phyloP scores from a whole-genome alignment of 2,797 vertebrate genomes.

The Novumbra hubbsi region DNA sequence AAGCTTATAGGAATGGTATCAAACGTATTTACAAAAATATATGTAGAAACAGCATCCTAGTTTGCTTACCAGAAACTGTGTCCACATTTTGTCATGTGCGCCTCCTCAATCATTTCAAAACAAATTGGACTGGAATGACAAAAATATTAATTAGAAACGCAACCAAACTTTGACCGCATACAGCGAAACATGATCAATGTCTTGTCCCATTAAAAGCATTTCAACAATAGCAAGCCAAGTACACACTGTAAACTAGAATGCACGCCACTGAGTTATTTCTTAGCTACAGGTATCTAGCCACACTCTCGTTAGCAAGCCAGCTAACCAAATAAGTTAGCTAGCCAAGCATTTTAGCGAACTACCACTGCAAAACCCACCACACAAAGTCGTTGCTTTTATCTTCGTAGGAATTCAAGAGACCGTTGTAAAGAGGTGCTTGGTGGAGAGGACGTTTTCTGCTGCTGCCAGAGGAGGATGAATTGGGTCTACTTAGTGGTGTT shows the following conservation, averaged over 20 bases:
- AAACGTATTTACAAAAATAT: not conserved
- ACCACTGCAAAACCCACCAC: conserved; percentile 76
- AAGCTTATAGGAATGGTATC: not conserved
- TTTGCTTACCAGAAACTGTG: conserved; percentile 96
- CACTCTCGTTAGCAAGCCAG: not conserved
- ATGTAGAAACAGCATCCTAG: not conserved
- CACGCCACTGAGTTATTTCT: not conserved
- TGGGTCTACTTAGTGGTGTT: conserved; percentile 63
- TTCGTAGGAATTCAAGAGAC: conserved; percentile 94
- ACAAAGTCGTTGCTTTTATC: conserved; percentile 99
- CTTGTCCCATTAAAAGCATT: not conserved
- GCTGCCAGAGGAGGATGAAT: conserved; percentile 57
- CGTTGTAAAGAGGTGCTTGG: conserved; percentile 87
- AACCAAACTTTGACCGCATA: not conserved
- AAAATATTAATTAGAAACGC: not conserved
- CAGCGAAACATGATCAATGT: not conserved
- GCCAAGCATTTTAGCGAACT: too few relatives aligned
- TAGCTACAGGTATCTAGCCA: not conserved
- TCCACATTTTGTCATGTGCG: conserved; percentile 98
- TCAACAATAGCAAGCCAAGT: not conserved
- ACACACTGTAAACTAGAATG: not conserved
- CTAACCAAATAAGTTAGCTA: too few relatives aligned
- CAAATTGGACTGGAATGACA: conserved; percentile 88
- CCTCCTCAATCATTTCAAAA: conserved; percentile 99
- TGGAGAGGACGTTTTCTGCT: conserved; percentile 86